Conservation (phyloP, 2,797 vertebrate genomes). For the Coilia nasus region DNA sequence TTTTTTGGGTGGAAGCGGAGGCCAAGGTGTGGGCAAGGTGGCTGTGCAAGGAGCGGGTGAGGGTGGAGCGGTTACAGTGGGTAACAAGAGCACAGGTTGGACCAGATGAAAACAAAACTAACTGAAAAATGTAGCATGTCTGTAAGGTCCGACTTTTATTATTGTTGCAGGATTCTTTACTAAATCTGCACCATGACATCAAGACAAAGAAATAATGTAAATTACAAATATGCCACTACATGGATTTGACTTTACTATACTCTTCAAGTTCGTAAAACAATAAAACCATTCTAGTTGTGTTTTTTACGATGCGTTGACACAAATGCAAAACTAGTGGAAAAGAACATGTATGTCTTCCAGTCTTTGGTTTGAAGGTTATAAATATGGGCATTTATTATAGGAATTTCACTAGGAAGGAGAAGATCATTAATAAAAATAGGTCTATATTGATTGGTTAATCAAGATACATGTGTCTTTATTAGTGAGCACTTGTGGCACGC, state of each 20-base stretch:
- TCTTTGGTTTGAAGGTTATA: background rate
- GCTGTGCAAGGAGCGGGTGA: background rate
- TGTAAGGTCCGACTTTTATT: background rate
- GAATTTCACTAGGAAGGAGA: background rate
- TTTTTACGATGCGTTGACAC: background rate
- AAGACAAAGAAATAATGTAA: background rate
- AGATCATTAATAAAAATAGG: background rate
- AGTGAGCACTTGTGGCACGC: background rate
- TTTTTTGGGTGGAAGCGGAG: background rate
- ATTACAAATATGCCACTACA: background rate
- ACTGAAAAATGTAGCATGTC: background rate
- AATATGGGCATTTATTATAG: background rate
- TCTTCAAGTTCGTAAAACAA: background rate
- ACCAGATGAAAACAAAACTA: slow-evolving; percentile 1
- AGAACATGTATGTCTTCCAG: background rate
- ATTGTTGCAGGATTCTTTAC: background rate
- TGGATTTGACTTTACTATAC: background rate
- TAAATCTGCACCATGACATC: background rate
- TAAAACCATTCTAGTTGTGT: background rate
- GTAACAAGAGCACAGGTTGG: background rate
- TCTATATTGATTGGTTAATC: background rate
- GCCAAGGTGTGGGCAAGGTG: background rate
- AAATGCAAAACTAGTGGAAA: background rate
- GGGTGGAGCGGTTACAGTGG: background rate
- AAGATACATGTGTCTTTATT: background rate